A percentile compares a stretch with the other conserved stretches of the same genome.
phyloP scores from a whole-genome alignment of 1,140 invertebrate genomes.

The Himalopsyche phryganea region DNA sequence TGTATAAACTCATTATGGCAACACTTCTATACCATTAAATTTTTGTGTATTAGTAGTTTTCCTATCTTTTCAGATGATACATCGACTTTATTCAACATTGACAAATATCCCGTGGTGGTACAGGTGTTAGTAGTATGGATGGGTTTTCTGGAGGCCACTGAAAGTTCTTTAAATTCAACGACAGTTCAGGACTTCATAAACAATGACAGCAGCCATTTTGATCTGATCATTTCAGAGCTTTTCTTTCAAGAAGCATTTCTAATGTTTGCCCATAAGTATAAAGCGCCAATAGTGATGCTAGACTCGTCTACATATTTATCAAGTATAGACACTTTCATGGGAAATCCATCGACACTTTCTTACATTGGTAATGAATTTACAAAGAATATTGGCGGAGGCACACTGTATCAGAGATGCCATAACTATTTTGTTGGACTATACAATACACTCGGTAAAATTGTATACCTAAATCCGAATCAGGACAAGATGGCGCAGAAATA shows the following conservation, averaged over 20 bases:
- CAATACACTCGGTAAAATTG: constrained; percentile 22
- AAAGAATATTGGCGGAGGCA: constrained; percentile 25
- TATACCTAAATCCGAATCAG: constrained; percentile 13
- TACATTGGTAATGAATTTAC: constrained; percentile 40
- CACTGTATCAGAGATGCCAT: constrained; percentile 8
- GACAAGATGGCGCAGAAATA: constrained; percentile 40
- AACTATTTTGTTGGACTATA: constrained; percentile 21
- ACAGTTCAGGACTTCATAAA: constrained; percentile 28
- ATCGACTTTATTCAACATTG: neutral
- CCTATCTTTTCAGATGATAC: neutral
- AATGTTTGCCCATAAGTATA: constrained; percentile 30
- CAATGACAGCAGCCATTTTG: constrained; percentile 24
- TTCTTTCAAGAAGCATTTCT: constrained; percentile 25
- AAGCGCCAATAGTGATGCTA: constrained; percentile 25
- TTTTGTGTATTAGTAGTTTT: no score
- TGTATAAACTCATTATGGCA: no score
- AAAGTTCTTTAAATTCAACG: constrained; percentile 21
- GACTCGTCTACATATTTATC: constrained; percentile 4
- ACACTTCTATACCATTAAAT: no score
- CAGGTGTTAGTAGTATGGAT: no score
- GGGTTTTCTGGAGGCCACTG: constrained; percentile 1
- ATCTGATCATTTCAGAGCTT: constrained; percentile 25
- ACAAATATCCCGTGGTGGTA: neutral
- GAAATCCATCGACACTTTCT: constrained; percentile 40
- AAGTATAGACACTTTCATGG: constrained; percentile 38